phyloP scores from a whole-genome alignment of 1,140 invertebrate species.

The Diorhabda carinulata region DNA sequence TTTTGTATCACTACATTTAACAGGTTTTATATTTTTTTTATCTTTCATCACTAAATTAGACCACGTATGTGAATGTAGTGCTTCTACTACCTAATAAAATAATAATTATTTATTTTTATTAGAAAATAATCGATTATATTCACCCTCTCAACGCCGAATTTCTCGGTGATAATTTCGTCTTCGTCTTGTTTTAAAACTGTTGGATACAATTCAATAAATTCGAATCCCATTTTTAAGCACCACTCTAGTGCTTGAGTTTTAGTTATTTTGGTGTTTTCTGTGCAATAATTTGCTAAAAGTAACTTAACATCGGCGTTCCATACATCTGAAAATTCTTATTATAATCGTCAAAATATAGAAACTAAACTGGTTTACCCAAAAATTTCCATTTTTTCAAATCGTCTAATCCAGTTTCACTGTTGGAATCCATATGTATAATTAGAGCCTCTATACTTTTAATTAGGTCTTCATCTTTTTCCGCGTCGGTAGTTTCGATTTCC shows the following conservation, averaged over 20 bases:
- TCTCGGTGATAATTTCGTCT: conserved; percentile 61
- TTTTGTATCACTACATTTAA: background rate
- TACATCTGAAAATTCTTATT: conserved; percentile 23
- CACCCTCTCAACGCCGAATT: conserved; percentile 67
- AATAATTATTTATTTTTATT: conserved; percentile 7
- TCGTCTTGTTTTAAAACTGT: conserved; percentile 50
- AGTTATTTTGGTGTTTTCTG: conserved; percentile 40
- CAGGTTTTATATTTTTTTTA: conserved; percentile 31
- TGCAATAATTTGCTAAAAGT: conserved; percentile 44
- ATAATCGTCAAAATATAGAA: background rate
- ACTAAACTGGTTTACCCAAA: conserved; percentile 24
- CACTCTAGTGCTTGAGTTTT: conserved; percentile 41
- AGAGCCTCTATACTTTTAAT: conserved; percentile 44
- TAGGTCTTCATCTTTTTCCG: conserved; percentile 34
- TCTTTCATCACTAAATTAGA: conserved; percentile 69
- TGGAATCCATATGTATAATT: conserved; percentile 46
- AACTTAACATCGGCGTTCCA: conserved; percentile 46
- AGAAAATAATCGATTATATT: conserved; percentile 60
- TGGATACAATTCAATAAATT: conserved; percentile 68
- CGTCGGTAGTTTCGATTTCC: conserved; percentile 39
- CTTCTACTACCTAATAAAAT: conserved; percentile 52
- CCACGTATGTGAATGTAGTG: conserved; percentile 73
- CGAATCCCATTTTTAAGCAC: conserved; percentile 56
- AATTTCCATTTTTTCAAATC: conserved; percentile 41
- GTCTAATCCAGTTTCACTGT: conserved; percentile 42